Percentiles rank a stretch among this genome's conserved stretches.
These are phyloP conservation scores for Xanthostigma xanthostigma DNA, from an alignment of 2,888 invertebrate genomes.

Conservation along the genomic window DNA sequence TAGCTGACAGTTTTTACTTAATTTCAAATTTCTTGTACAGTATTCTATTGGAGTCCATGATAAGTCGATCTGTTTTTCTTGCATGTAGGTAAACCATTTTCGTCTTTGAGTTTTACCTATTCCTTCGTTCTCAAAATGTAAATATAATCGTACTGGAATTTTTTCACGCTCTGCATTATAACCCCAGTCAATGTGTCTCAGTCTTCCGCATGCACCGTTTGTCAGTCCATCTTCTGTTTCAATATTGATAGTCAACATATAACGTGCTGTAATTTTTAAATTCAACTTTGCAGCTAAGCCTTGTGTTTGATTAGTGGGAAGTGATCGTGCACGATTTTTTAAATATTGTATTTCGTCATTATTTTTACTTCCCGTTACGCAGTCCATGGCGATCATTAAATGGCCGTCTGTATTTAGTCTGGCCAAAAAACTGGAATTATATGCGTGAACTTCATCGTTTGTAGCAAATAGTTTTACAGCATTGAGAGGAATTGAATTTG, in stretches of 20 bases:
- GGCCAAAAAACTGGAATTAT: no score
- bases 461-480: no score
- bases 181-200: background rate
- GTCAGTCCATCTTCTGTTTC: slow-evolving; percentile 1
- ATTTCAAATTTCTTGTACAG: background rate
- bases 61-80: background rate
- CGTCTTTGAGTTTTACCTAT: background rate
- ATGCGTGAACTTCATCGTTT: no score
- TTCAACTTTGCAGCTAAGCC: background rate
- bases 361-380: no score
- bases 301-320: background rate
- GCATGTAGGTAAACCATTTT: background rate
- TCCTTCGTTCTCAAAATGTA: background rate
- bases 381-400: no score
- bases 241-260: slow-evolving; percentile 2
- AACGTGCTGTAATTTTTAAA: background rate
- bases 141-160: background rate
- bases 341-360: no score
- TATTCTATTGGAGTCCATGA: background rate
- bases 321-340: no score
- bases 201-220: slow-evolving; percentile 1
- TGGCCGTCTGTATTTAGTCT: no score
- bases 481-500: no score
- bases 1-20: background rate
- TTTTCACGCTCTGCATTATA: background rate